Evolutionary conservation across 1,140 invertebrate species (phyloP).

Genomic region (Trichomalopsis sarcophagae): DNA sequence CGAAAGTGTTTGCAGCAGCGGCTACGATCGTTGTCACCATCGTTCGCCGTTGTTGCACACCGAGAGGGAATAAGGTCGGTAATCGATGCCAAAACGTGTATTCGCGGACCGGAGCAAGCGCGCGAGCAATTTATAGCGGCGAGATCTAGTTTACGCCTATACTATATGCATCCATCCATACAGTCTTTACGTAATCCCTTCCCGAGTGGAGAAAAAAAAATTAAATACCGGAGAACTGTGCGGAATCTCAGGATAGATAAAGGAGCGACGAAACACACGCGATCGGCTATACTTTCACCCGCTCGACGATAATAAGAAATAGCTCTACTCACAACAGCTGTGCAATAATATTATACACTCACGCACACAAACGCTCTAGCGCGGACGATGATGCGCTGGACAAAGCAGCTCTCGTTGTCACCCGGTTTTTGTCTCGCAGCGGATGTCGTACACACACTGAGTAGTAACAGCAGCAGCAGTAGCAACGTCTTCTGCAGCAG

Average conservation of each 20-base stretch:
- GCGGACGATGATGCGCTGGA: neutral
- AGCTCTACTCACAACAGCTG: neutral
- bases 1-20: neutral
- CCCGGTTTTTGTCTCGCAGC: constrained; percentile 17
- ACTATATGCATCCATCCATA: neutral
- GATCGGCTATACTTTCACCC: neutral
- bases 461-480: too few species aligned
- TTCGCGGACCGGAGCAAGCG: neutral
- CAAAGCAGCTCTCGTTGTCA: neutral
- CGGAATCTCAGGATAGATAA: neutral
- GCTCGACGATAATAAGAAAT: neutral
- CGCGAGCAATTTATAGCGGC: neutral
- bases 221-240: neutral
- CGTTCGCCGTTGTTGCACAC: neutral
- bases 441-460: neutral
- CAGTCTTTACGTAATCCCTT: neutral
- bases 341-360: neutral
- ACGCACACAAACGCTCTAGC: too few species aligned
- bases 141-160: neutral
- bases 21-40: neutral
- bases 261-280: too few species aligned
- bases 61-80: neutral
- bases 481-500: neutral
- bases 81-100: neutral
- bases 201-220: neutral